Conservation (phyloP, 2,797 vertebrate genomes). For the Poecilia picta region DNA sequence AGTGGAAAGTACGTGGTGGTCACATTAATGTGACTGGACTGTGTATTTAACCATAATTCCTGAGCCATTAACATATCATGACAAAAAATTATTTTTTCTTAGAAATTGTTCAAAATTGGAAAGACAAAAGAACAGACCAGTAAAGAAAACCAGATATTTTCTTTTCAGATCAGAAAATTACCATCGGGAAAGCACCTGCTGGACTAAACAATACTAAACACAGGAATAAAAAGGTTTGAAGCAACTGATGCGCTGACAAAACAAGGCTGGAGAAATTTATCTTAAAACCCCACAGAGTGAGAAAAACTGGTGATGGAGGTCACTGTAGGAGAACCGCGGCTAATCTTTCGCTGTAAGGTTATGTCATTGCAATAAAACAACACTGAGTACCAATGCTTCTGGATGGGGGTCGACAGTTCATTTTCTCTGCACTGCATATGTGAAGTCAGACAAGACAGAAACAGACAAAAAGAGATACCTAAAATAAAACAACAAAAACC, state of each 20-base stretch:
- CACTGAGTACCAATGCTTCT: not conserved
- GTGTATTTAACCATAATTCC: not conserved
- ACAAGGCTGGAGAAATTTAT: not conserved
- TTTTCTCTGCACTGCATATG: not conserved
- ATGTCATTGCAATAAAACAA: not conserved
- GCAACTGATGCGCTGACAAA: not conserved
- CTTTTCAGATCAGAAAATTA: not conserved
- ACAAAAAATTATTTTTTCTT: not conserved
- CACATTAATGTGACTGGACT: too few species aligned
- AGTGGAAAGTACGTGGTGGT: too few species aligned
- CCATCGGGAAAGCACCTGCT: not conserved
- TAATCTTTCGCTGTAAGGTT: not conserved
- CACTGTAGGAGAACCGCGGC: not conserved
- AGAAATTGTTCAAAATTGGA: not conserved
- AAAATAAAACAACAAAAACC: not conserved
- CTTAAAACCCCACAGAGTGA: not conserved
- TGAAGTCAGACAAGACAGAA: not conserved
- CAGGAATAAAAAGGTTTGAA: not conserved
- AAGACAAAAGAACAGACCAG: not conserved
- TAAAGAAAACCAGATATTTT: not conserved
- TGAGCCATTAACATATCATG: not conserved
- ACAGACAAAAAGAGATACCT: not conserved
- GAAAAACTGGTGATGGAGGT: not conserved
- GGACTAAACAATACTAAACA: not conserved
- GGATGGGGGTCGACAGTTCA: not conserved